These are phyloP conservation scores for Meiosimyza platycephala DNA, from an alignment of 2,888 invertebrate genomes.

Conservation along the genomic window DNA sequence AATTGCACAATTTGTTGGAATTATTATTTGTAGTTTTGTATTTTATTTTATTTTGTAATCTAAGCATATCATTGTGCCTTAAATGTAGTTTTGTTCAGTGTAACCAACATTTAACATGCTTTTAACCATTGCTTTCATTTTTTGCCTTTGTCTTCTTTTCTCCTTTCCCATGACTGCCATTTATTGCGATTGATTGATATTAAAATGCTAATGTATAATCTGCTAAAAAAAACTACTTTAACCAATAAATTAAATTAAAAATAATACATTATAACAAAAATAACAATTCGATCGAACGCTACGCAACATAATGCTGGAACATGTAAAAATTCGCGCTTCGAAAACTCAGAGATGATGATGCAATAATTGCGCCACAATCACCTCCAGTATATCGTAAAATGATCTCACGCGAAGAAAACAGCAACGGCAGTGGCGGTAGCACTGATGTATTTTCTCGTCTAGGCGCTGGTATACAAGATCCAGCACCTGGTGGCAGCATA, in stretches of 20 bases:
- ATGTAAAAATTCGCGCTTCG: too few species aligned
- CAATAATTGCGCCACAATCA: slow-evolving; percentile 45
- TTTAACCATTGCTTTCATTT: slow-evolving; percentile 30
- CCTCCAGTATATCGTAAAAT: slow-evolving; percentile 54
- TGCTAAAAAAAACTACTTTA: slow-evolving; percentile 39
- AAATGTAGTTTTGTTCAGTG: slow-evolving; percentile 11
- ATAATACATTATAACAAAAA: slow-evolving; percentile 29
- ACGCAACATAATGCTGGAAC: not conserved
- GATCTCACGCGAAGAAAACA: slow-evolving; percentile 54
- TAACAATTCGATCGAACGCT: slow-evolving; percentile 30
- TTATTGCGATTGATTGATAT: slow-evolving; percentile 10
- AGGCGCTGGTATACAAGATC: slow-evolving; percentile 56
- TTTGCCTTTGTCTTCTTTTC: slow-evolving; percentile 29
- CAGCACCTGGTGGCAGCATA: slow-evolving; percentile 58
- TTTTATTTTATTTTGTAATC: slow-evolving; percentile 2
- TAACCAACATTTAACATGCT: slow-evolving; percentile 19
- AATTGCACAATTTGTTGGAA: not conserved
- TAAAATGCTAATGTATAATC: slow-evolving; percentile 17
- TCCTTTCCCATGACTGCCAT: not conserved
- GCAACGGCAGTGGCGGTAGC: slow-evolving; percentile 45
- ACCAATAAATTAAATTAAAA: slow-evolving; percentile 28
- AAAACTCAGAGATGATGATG: slow-evolving; percentile 44
- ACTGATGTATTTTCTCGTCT: slow-evolving; percentile 58
- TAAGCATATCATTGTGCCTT: too few species aligned
- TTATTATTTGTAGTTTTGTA: not conserved